These are phyloP conservation scores for Pandemis heparana DNA, from an alignment of 2,888 invertebrate genomes.

Conservation along the genomic window DNA sequence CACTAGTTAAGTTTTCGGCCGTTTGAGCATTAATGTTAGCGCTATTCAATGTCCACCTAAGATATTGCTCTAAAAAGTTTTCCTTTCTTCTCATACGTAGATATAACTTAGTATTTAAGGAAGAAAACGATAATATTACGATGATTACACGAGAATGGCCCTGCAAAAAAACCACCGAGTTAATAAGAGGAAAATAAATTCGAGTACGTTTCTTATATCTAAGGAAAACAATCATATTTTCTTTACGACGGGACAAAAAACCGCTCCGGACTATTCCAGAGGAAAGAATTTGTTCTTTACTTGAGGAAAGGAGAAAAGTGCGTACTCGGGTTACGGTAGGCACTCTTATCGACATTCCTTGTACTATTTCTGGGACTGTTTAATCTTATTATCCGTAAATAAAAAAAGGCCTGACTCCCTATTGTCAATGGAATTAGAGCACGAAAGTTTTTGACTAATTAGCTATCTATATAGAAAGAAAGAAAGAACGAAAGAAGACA, in stretches of 20 bases:
- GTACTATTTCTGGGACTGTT: constrained; percentile 15
- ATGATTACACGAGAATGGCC: too few species aligned
- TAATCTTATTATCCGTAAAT: constrained; percentile 3
- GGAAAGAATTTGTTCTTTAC: constrained; percentile 56
- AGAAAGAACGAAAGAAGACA: too few species aligned
- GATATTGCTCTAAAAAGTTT: background rate
- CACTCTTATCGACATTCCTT: constrained; percentile 41
- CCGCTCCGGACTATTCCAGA: constrained; percentile 56
- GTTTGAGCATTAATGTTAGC: constrained; percentile 20
- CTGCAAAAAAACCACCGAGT: background rate
- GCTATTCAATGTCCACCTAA: constrained; percentile 8
- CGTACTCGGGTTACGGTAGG: constrained; percentile 50
- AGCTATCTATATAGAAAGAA: too few species aligned
- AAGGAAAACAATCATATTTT: constrained; percentile 38
- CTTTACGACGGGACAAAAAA: constrained; percentile 52
- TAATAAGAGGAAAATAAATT: constrained; percentile 5
- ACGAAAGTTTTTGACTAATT: background rate
- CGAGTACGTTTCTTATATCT: constrained; percentile 10
- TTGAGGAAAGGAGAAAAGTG: constrained; percentile 50
- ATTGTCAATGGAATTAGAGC: background rate
- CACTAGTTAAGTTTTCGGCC: constrained; percentile 33
- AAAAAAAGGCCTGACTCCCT: background rate
- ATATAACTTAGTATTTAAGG: background rate
- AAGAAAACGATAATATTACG: too few species aligned
- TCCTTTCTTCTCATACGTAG: background rate